phyloP scores from a whole-genome alignment of 2,113 vertebrate genomes.

The Sinocyclocheilus anophthalmus region DNA sequence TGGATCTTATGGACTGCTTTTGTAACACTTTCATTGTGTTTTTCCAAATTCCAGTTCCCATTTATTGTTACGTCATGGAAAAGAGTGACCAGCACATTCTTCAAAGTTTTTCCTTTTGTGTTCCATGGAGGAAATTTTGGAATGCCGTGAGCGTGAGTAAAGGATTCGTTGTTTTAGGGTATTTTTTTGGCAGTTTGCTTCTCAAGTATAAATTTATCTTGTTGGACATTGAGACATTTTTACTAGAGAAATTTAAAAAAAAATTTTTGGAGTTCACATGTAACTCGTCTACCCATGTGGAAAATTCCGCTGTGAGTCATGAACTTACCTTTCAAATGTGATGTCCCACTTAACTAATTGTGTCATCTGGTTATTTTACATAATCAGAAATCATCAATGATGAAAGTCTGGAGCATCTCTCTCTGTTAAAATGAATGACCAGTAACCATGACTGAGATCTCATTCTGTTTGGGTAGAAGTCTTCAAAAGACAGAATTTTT shows the following conservation, averaged over 20 bases:
- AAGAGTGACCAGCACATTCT: neutral
- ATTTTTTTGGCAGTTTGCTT: neutral
- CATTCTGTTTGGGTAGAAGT: neutral
- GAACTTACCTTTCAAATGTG: neutral
- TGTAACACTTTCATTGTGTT: neutral
- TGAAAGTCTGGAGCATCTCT: constrained; percentile 17
- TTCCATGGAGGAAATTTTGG: neutral
- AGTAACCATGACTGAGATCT: constrained; percentile 3
- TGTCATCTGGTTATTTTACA: constrained; percentile 31
- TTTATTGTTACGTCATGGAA: neutral
- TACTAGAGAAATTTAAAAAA: neutral
- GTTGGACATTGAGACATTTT: neutral
- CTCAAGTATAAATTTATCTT: neutral
- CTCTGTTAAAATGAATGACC: constrained; percentile 1
- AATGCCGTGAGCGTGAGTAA: no score
- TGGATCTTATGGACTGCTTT: neutral
- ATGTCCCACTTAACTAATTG: constrained; percentile 11
- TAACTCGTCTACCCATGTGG: neutral
- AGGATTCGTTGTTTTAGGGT: neutral
- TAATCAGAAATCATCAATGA: constrained; percentile 12
- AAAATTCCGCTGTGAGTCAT: neutral
- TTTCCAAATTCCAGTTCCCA: neutral
- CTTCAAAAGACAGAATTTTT: neutral
- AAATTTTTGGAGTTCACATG: neutral
- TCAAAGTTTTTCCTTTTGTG: neutral